Conservation (phyloP, 2,888 invertebrate species). For the Esperia sulphurella region DNA sequence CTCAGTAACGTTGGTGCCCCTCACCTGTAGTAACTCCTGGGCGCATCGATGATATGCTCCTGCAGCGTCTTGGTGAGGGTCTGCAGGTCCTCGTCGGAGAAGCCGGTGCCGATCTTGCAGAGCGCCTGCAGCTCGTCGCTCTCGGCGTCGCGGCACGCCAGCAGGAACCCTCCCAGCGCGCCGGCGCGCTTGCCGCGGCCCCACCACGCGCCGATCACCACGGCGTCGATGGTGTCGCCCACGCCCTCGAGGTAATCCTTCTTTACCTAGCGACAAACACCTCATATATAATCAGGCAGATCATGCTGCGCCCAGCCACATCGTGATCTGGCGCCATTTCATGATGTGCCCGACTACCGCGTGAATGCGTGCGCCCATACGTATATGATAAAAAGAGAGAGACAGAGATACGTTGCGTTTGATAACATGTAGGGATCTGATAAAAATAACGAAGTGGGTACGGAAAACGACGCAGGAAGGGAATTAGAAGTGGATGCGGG, state of each 20-base stretch:
- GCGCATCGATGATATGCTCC: constrained; percentile 84
- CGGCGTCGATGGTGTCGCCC: constrained; percentile 97
- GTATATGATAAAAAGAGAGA: too few species aligned
- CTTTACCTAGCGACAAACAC: constrained; percentile 80
- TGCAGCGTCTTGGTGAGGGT: constrained; percentile 87
- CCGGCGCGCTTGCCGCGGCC: constrained; percentile 97
- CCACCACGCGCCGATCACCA: constrained; percentile 95
- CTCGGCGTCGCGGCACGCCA: constrained; percentile 94
- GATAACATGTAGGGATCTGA: too few species aligned
- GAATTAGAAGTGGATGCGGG: too few species aligned
- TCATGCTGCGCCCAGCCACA: too few species aligned
- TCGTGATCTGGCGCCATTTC: too few species aligned
- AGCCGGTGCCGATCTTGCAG: constrained; percentile 92
- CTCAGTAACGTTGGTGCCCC: background rate
- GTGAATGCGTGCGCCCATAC: too few species aligned
- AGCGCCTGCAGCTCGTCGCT: constrained; percentile 92
- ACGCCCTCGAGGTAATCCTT: constrained; percentile 98
- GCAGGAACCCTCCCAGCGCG: constrained; percentile 94
- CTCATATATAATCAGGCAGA: too few species aligned
- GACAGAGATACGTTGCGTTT: too few species aligned
- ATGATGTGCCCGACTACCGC: too few species aligned
- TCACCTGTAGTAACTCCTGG: constrained; percentile 88
- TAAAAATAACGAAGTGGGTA: too few species aligned
- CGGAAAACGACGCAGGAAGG: too few species aligned
- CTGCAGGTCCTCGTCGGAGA: constrained; percentile 93